phyloP scores from a whole-genome alignment of 2,888 invertebrate genomes.

The Pherbina coryleti region DNA sequence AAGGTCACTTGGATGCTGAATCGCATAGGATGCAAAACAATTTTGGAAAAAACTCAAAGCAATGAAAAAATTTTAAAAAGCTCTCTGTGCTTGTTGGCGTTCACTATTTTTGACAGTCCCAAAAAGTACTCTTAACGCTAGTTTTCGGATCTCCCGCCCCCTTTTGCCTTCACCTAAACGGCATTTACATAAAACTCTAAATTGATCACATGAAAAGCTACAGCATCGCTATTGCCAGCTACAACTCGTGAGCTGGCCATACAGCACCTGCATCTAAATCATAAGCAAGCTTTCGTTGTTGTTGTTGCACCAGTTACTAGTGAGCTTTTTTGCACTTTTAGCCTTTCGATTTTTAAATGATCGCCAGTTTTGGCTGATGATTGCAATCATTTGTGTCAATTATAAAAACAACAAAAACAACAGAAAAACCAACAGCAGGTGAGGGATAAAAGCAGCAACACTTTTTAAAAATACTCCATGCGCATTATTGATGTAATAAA shows the following conservation, averaged over 20 bases:
- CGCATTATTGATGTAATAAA: constrained; percentile 39
- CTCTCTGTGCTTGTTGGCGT: neutral
- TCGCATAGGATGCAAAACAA: no score
- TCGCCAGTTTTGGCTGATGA: constrained; percentile 18
- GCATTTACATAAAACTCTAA: neutral
- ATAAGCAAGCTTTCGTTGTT: neutral
- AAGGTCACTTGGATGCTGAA: no score
- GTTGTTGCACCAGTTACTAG: neutral
- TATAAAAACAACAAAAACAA: neutral
- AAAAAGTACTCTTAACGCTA: no score
- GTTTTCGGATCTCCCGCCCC: no score
- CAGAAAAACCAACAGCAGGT: neutral
- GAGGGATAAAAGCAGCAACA: neutral
- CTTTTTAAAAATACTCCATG: constrained; percentile 11
- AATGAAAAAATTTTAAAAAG: no score
- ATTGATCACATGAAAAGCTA: no score
- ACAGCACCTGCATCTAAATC: constrained; percentile 8
- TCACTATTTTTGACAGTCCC: neutral
- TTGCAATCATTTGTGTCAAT: constrained; percentile 35
- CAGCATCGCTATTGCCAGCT: neutral
- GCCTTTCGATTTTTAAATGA: constrained; percentile 23
- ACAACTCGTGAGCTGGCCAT: neutral
- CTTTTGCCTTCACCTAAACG: neutral
- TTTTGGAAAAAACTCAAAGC: no score
- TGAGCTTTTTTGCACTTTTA: neutral